A percentile compares a stretch with the other conserved stretches of the same genome.
Evolutionary conservation across 2,113 vertebrate genomes (phyloP).

Genomic region (Hemiprocne comata): DNA sequence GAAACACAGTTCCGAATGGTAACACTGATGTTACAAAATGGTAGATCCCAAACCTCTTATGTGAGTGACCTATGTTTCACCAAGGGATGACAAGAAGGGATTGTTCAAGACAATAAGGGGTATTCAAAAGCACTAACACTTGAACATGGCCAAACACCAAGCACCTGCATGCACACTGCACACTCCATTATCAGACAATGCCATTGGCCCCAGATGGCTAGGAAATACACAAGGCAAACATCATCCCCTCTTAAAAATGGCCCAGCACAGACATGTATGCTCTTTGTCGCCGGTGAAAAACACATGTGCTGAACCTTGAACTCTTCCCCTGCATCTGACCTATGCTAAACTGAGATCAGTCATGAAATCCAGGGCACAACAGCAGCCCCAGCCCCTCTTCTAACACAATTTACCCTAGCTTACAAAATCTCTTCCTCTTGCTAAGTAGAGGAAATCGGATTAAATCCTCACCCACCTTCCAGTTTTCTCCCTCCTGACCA

Average conservation of each 20-base stretch:
- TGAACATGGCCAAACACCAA: background rate
- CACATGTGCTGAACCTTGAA: accelerated
- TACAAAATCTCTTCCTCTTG: background rate
- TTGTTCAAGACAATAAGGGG: too few species aligned
- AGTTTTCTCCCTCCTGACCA: background rate
- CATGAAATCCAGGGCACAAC: background rate
- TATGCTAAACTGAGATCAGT: background rate
- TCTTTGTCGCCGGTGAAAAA: background rate
- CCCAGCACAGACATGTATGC: accelerated
- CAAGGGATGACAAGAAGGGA: background rate
- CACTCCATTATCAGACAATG: accelerated
- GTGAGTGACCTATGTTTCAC: background rate
- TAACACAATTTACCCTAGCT: background rate
- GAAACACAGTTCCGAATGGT: background rate
- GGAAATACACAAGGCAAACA: background rate
- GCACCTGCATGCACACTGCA: background rate
- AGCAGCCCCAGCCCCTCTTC: background rate
- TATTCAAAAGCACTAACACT: background rate
- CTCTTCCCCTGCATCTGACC: background rate
- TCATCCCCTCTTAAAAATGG: background rate
- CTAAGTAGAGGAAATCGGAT: background rate
- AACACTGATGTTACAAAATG: background rate
- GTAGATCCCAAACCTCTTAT: background rate
- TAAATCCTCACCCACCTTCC: background rate
- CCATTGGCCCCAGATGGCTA: background rate